Conservation (phyloP, 2,113 vertebrate species). For the Phylloscopus trochilus region DNA sequence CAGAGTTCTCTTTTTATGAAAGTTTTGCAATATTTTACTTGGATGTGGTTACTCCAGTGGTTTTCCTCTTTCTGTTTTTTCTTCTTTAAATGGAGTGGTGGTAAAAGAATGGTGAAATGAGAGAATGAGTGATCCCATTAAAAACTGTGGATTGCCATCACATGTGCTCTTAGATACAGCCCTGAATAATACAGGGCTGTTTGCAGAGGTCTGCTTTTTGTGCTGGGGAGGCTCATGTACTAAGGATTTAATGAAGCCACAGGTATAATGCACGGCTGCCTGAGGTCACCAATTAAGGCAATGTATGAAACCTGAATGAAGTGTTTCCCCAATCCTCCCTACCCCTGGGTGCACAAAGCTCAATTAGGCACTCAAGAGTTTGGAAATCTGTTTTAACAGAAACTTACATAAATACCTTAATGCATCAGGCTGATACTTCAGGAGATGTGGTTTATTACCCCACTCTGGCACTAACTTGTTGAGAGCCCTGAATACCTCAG, state of each 20-base stretch:
- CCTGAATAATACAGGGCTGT: not conserved
- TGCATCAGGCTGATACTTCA: not conserved
- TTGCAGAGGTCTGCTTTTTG: not conserved
- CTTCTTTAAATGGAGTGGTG: not conserved
- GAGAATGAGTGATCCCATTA: not conserved
- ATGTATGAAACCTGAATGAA: not conserved
- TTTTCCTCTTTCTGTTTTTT: not conserved
- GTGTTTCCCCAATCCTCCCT: not conserved
- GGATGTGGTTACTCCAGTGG: not conserved
- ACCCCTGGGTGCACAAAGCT: not conserved
- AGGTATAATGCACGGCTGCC: not conserved
- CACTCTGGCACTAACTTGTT: not conserved
- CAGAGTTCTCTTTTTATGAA: not conserved
- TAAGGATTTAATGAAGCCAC: not conserved
- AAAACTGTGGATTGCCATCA: slow-evolving; percentile 16
- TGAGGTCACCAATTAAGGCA: not conserved
- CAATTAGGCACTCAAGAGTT: not conserved
- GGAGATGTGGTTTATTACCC: not conserved
- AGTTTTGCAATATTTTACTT: not conserved
- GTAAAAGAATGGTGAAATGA: not conserved
- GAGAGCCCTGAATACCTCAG: not conserved
- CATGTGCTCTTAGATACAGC: not conserved
- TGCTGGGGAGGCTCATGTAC: not conserved
- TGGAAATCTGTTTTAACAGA: not conserved
- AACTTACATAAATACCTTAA: not conserved